Percentiles rank a stretch among this genome's conserved stretches.
Conservation (phyloP, 2,113 vertebrate genomes). For the Anarhynchus alexandrinus region DNA sequence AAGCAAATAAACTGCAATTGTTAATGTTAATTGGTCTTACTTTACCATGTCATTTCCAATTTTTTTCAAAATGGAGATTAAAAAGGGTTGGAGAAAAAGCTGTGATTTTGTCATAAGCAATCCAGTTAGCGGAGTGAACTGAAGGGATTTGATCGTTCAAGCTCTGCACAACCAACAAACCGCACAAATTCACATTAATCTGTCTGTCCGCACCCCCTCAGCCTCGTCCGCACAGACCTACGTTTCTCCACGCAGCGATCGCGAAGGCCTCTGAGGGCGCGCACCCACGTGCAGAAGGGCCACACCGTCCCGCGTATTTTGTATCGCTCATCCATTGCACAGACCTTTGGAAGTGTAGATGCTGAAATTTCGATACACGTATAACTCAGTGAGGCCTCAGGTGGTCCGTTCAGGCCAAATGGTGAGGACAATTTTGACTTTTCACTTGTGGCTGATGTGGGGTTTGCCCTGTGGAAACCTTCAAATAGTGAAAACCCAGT, state of each 20-base stretch:
- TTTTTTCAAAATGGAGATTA: conserved; percentile 57
- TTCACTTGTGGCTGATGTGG: not conserved
- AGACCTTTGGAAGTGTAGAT: not conserved
- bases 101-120: conserved; percentile 61
- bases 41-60: conserved; percentile 58
- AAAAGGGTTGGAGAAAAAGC: conserved; percentile 42
- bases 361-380: rapidly evolving
- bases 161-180: conserved; percentile 6
- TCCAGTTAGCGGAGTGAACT: not conserved
- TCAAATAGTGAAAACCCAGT: not conserved
- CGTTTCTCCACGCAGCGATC: rapidly evolving
- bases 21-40: conserved; percentile 59
- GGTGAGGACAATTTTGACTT: not conserved
- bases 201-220: not conserved
- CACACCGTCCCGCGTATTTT: rapidly evolving
- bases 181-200: conserved; percentile 29
- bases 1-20: conserved; percentile 49
- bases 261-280: not conserved
- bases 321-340: not conserved
- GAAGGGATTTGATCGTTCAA: conserved; percentile 34
- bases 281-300: not conserved
- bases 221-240: not conserved
- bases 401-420: not conserved
- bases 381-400: rapidly evolving
- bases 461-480: not conserved